Conservation (phyloP, 2,797 vertebrate genomes). For the Propithecus perrieri region DNA sequence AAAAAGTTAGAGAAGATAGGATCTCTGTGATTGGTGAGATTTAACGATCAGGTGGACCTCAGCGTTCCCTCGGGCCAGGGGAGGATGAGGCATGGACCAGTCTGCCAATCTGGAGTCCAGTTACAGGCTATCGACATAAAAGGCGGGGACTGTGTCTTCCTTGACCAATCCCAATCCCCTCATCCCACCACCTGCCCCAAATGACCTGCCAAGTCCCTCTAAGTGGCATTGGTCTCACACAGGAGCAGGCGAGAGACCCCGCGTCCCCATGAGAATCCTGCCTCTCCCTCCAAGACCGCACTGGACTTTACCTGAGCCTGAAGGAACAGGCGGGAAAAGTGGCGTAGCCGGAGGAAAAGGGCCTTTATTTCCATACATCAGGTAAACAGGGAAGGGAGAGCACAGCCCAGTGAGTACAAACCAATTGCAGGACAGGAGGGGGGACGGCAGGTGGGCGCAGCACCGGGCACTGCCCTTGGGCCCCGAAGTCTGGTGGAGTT, state of each 20-base stretch:
- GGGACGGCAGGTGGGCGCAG: constrained; percentile 41
- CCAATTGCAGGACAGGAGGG: constrained; percentile 64
- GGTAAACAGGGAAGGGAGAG: constrained; percentile 65
- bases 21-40: background rate
- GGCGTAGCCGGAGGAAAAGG: constrained; percentile 69
- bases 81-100: background rate
- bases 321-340: constrained; percentile 59
- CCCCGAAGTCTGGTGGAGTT: constrained; percentile 21
- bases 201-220: background rate
- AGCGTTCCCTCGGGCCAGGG: background rate
- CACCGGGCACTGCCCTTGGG: constrained; percentile 66
- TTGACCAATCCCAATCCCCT: background rate
- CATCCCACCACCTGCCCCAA: background rate
- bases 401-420: constrained; percentile 84
- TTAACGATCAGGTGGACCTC: background rate
- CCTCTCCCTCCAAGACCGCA: background rate
- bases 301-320: background rate
- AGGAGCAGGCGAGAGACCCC: background rate
- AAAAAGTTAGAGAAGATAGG: background rate
- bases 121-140: background rate
- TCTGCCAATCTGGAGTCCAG: background rate
- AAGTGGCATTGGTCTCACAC: background rate
- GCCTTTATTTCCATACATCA: constrained; percentile 84
- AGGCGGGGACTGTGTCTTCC: background rate
- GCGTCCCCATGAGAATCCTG: background rate